phyloP scores from a whole-genome alignment of 1,140 invertebrate species.

The Brachionus manjavacas region DNA sequence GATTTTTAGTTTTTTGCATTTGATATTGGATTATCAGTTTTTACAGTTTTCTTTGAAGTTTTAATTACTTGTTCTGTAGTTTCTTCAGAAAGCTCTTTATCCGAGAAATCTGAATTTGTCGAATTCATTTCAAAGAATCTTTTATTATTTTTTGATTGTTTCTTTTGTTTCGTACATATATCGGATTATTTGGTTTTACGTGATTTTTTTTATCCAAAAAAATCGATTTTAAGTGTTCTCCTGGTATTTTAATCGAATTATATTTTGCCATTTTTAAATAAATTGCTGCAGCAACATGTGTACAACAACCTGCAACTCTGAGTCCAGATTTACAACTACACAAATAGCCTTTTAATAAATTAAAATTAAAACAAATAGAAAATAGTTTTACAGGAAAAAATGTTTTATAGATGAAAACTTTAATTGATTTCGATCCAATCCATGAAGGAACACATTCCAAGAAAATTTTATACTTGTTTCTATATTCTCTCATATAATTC shows the following conservation, averaged over 20 bases:
- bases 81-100: background rate
- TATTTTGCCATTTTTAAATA: background rate
- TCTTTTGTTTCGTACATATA: slow-evolving; percentile 3
- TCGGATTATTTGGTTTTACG: slow-evolving; percentile 13
- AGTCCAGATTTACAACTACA: slow-evolving; percentile 19
- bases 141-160: background rate
- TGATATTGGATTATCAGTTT: background rate
- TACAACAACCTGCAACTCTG: background rate
- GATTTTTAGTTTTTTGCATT: slow-evolving; percentile 24
- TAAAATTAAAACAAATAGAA: slow-evolving; percentile 2
- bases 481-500: slow-evolving; percentile 5
- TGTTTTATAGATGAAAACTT: background rate
- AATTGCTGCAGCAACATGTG: slow-evolving; percentile 12
- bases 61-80: background rate
- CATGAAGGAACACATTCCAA: slow-evolving; percentile 12
- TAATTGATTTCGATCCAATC: slow-evolving; percentile 11
- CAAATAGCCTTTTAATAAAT: slow-evolving; percentile 5
- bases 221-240: background rate
- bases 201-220: slow-evolving; percentile 13
- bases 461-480: slow-evolving; percentile 15
- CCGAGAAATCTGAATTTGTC: background rate
- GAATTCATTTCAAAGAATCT: background rate
- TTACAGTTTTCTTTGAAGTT: slow-evolving; percentile 2
- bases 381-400: slow-evolving; percentile 8
- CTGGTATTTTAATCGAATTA: background rate